Evolutionary conservation across 2,113 vertebrate genomes (phyloP).

Genomic region (Chionomys nivalis): DNA sequence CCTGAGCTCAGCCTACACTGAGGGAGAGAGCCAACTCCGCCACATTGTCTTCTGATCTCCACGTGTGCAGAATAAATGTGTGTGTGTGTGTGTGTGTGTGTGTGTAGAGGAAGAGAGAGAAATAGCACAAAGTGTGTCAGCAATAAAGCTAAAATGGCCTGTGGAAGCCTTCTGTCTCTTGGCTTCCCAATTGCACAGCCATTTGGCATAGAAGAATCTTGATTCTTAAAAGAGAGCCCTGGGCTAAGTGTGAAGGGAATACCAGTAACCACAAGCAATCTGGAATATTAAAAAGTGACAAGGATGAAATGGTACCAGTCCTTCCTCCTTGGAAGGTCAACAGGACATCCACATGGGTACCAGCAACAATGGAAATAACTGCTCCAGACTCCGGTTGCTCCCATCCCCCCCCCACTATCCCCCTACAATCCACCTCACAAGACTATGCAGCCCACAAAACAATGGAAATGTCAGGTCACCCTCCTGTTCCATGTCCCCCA

Average conservation of each 20-base stretch:
- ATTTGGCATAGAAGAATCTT: not conserved
- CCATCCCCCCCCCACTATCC: not conserved
- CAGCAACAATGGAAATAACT: not conserved
- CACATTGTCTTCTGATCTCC: not conserved
- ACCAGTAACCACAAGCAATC: not conserved
- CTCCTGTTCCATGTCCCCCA: slow-evolving; percentile 7
- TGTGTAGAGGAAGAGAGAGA: not conserved
- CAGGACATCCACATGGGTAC: not conserved
- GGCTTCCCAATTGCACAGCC: slow-evolving; percentile 24
- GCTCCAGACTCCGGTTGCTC: not conserved
- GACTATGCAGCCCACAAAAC: slow-evolving; percentile 40
- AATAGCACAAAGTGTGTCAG: not conserved
- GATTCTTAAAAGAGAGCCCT: not conserved
- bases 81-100: not conserved
- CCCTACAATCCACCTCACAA: not conserved
- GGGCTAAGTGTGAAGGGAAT: not conserved
- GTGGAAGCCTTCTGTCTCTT: not conserved
- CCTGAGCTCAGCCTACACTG: not conserved
- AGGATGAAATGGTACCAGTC: not conserved
- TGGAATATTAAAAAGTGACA: not conserved
- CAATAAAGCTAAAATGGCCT: not conserved
- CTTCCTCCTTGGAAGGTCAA: slow-evolving; percentile 16
- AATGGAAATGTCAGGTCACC: slow-evolving; percentile 66
- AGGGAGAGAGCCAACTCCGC: too few relatives aligned
- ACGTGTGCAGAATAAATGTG: not conserved